Conservation (phyloP, 2,113 vertebrate genomes). For the Cryptotis parvus region DNA sequence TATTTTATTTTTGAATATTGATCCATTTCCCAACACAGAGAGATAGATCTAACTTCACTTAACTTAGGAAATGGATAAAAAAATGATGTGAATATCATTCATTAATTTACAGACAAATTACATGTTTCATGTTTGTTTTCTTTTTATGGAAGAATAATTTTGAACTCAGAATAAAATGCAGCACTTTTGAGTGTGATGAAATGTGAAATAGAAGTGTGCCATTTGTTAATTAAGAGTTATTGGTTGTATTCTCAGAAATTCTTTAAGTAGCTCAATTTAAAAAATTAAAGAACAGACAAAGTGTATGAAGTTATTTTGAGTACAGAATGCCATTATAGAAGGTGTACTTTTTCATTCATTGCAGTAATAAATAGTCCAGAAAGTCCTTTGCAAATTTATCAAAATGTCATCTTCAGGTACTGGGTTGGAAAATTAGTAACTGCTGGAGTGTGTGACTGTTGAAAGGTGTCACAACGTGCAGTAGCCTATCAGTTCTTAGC, state of each 20-base stretch:
- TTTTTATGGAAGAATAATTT: not conserved
- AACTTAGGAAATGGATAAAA: not conserved
- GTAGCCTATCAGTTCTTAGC: slow-evolving; percentile 82
- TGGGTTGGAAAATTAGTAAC: slow-evolving; percentile 88
- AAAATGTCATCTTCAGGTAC: slow-evolving; percentile 86
- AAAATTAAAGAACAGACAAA: slow-evolving; percentile 66
- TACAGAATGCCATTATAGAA: slow-evolving; percentile 74
- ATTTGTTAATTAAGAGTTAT: slow-evolving; percentile 53
- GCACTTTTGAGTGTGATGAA: slow-evolving; percentile 6
- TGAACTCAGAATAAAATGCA: not conserved
- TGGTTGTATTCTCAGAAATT: slow-evolving; percentile 55
- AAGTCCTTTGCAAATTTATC: slow-evolving; percentile 85
- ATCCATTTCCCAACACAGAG: not conserved
- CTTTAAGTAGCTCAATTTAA: slow-evolving; percentile 68
- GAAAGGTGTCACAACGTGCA: slow-evolving; percentile 82
- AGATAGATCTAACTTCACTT: not conserved
- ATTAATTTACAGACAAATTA: not conserved
- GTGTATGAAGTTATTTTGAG: slow-evolving; percentile 76
- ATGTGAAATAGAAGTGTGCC: slow-evolving; percentile 15
- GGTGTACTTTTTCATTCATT: slow-evolving; percentile 74
- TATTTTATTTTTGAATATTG: slow-evolving; percentile 9
- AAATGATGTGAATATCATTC: not conserved
- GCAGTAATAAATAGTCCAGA: slow-evolving; percentile 84
- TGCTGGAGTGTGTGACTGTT: slow-evolving; percentile 84
- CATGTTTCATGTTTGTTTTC: not conserved